These are phyloP conservation scores for Myanophis thanlyinensis DNA, from an alignment of 2,113 vertebrate genomes.

Conservation along the genomic window DNA sequence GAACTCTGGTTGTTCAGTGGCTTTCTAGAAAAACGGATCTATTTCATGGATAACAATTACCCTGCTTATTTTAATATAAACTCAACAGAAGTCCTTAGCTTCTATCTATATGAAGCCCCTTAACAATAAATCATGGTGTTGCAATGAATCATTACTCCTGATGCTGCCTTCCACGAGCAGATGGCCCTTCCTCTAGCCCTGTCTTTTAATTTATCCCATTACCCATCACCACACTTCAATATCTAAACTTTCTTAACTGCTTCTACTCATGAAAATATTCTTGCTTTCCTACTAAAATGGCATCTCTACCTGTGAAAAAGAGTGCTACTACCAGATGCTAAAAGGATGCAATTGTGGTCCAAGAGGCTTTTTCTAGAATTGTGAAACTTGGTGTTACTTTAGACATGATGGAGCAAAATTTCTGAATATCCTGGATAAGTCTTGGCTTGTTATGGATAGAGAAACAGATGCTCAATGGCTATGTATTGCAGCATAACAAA, in stretches of 20 bases:
- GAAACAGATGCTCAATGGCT: background rate
- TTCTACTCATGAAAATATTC: background rate
- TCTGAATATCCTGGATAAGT: background rate
- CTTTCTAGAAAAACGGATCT: background rate
- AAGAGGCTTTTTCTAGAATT: background rate
- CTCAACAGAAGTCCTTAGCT: background rate
- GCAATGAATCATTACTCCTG: background rate
- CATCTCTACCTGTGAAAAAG: background rate
- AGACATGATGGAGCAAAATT: background rate
- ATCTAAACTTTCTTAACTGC: background rate
- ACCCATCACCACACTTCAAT: background rate
- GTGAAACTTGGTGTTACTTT: background rate
- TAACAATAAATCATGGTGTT: background rate
- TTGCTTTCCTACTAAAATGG: background rate
- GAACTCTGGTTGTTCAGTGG: background rate
- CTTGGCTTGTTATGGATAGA: background rate
- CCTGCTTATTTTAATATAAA: background rate
- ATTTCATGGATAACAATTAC: background rate
- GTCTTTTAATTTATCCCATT: background rate
- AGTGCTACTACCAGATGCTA: background rate
- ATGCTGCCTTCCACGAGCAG: background rate
- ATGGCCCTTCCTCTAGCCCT: background rate
- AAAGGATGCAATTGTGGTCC: background rate
- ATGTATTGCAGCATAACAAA: background rate
- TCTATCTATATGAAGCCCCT: background rate